Conservation (phyloP, 2,888 invertebrate species). For the Zele albiditarsus region DNA sequence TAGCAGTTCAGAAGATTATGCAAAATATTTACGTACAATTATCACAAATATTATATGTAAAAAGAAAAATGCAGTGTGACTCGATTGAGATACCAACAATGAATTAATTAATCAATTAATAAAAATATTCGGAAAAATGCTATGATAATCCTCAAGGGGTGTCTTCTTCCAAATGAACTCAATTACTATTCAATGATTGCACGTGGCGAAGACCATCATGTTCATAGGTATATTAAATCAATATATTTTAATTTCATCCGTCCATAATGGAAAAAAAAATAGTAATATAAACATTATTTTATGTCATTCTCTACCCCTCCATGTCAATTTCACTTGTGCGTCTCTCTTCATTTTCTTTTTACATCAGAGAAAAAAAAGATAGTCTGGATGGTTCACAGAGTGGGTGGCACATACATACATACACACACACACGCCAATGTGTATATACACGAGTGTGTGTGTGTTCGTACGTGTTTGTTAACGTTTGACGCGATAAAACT, state of each 20-base stretch:
- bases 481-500: conserved; percentile 22
- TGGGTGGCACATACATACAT: background rate
- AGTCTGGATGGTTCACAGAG: background rate
- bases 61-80: conserved; percentile 57
- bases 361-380: conserved; percentile 23
- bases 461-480: background rate
- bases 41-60: conserved; percentile 59
- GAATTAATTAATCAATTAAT: background rate
- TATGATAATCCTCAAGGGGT: background rate
- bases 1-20: conserved; percentile 48
- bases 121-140: background rate
- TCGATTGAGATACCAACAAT: background rate
- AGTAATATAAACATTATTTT: background rate
- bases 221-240: background rate
- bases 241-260: background rate
- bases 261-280: background rate
- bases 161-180: background rate
- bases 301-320: background rate
- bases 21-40: conserved; percentile 55
- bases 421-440: too few species aligned
- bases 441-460: background rate
- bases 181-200: conserved; percentile 29
- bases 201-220: conserved; percentile 34
- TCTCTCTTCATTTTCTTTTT: conserved; percentile 40
- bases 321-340: conserved; percentile 6